Percentiles rank a stretch among this genome's conserved stretches.
phyloP scores from a whole-genome alignment of 2,888 invertebrate species.

The Petrophora chlorosata region DNA sequence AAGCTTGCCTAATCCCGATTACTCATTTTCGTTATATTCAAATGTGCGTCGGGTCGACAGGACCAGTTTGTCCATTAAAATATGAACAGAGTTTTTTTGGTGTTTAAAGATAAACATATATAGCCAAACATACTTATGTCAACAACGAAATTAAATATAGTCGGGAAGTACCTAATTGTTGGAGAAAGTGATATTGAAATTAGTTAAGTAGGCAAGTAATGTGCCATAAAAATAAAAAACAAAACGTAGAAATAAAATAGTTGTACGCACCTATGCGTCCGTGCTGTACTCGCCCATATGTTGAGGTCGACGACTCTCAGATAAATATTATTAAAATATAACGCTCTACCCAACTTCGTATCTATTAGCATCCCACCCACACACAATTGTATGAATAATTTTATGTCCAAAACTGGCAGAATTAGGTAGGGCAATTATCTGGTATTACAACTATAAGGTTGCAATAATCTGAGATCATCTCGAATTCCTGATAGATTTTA shows the following conservation, averaged over 20 bases:
- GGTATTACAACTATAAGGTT: too few relatives aligned
- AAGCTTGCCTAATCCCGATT: conserved; percentile 72
- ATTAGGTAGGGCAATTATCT: conserved; percentile 25
- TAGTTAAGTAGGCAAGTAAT: conserved; percentile 17
- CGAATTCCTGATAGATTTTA: neutral
- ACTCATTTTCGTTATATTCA: conserved; percentile 51
- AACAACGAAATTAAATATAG: neutral
- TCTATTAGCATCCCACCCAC: conserved; percentile 42
- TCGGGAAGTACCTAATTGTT: neutral
- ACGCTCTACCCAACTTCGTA: conserved; percentile 40
- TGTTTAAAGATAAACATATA: too few relatives aligned
- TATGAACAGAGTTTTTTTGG: too few relatives aligned
- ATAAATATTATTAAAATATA: conserved; percentile 70
- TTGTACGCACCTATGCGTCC: conserved; percentile 40
- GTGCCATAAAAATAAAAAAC: neutral
- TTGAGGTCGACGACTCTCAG: conserved; percentile 71
- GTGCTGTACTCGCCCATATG: conserved; percentile 49
- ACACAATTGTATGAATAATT: conserved; percentile 32
- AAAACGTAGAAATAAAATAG: neutral
- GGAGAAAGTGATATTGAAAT: conserved; percentile 3
- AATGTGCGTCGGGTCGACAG: conserved; percentile 28
- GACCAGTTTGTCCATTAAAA: conserved; percentile 1
- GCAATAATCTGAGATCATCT: conserved; percentile 20
- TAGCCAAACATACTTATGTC: neutral
- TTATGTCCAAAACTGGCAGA: conserved; percentile 27